phyloP scores from a whole-genome alignment of 1,140 invertebrate species.

The Atta colombica region DNA sequence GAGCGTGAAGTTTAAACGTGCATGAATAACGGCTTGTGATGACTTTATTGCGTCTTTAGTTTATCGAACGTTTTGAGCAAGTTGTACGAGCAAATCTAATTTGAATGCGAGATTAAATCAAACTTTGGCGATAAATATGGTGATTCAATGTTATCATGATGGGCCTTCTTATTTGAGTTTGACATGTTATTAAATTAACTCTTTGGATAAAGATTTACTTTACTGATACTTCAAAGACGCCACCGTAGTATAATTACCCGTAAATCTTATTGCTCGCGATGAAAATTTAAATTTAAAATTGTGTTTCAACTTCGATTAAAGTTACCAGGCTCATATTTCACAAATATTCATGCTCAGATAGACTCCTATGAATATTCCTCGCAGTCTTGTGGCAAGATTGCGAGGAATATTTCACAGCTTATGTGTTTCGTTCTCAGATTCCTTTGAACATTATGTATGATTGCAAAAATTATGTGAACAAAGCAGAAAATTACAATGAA shows the following conservation, averaged over 20 bases:
- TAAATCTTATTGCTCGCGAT: slow-evolving; percentile 35
- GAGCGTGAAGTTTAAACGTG: slow-evolving; percentile 22
- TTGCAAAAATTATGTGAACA: background rate
- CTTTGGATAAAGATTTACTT: slow-evolving; percentile 56
- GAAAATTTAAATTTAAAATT: slow-evolving; percentile 62
- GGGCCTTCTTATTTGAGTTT: slow-evolving; percentile 22
- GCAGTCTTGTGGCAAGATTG: slow-evolving; percentile 35
- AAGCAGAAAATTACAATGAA: background rate
- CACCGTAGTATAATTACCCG: slow-evolving; percentile 43
- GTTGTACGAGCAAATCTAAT: slow-evolving; percentile 44
- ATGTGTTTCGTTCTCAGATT: background rate
- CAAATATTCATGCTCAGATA: slow-evolving; percentile 48
- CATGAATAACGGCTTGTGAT: slow-evolving; percentile 31
- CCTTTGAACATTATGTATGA: slow-evolving; percentile 10
- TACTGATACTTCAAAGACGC: slow-evolving; percentile 38
- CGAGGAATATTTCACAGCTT: slow-evolving; percentile 26
- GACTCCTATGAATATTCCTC: slow-evolving; percentile 57
- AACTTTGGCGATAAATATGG: slow-evolving; percentile 51
- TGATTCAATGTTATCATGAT: slow-evolving; percentile 38
- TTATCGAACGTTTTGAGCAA: slow-evolving; percentile 26
- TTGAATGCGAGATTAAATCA: slow-evolving; percentile 54
- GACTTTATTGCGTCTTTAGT: slow-evolving; percentile 36
- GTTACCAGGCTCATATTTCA: slow-evolving; percentile 55
- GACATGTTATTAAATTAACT: slow-evolving; percentile 59
- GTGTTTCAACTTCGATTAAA: slow-evolving; percentile 56